These are phyloP conservation scores for Steinernema feltiae DNA, from an alignment of 1,140 invertebrate species.

Conservation along the genomic window DNA sequence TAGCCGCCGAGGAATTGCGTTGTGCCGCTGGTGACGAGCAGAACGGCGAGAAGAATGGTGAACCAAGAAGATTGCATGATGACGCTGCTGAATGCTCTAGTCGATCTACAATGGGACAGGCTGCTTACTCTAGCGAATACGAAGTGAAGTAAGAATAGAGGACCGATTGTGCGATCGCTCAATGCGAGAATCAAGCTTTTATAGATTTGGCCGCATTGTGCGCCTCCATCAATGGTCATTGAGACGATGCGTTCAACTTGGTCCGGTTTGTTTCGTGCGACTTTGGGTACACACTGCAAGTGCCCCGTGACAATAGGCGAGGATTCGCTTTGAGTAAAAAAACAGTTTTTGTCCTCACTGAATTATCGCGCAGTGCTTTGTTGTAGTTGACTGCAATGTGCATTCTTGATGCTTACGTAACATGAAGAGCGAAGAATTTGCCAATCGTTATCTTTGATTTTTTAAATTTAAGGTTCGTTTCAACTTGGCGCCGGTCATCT, in stretches of 20 bases:
- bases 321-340: background rate
- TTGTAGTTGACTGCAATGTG: no score
- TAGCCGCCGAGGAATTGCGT: background rate
- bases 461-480: no score
- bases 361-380: background rate
- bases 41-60: background rate
- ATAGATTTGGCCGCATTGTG: background rate
- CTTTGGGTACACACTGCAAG: background rate
- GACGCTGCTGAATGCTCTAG: no score
- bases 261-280: constrained; percentile 12
- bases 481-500: no score
- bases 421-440: no score
- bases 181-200: background rate
- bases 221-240: constrained; percentile 10
- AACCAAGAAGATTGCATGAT: background rate
- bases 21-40: background rate
- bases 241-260: background rate
- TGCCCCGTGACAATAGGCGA: background rate
- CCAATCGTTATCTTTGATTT: no score
- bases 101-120: no score
- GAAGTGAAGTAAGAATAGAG: background rate
- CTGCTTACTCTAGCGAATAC: background rate
- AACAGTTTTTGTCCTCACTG: background rate
- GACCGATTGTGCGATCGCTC: background rate
- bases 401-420: no score